Evolutionary conservation across 2,888 invertebrate genomes (phyloP).

Genomic region (Embidobia sp.): DNA sequence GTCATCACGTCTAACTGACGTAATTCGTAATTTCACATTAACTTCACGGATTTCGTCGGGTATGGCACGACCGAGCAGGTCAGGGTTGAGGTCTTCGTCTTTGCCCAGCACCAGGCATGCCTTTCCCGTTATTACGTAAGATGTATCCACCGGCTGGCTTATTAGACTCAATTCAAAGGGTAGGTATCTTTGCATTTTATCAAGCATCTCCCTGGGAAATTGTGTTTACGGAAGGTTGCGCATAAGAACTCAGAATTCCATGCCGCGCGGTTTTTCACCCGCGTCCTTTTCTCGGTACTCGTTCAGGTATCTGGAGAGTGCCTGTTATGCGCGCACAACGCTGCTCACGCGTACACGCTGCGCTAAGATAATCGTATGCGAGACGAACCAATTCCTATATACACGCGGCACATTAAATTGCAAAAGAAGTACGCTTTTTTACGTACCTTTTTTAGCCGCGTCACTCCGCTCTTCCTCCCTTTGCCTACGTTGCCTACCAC

Average conservation of each 20-base stretch:
- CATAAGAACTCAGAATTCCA: conserved; percentile 59
- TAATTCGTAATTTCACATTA: conserved; percentile 33
- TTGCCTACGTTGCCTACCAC: too few relatives aligned
- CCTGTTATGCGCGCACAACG: conserved; percentile 50
- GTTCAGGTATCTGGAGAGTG: conserved; percentile 53
- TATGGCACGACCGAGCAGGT: conserved; percentile 10
- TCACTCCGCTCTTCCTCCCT: neutral
- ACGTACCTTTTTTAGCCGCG: too few relatives aligned
- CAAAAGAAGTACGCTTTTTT: conserved; percentile 44
- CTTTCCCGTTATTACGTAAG: conserved; percentile 49
- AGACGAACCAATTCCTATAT: conserved; percentile 47
- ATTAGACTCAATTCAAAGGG: conserved; percentile 62
- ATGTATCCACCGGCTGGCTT: conserved; percentile 58
- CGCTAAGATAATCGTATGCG: conserved; percentile 58
- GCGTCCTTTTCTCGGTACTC: conserved; percentile 61
- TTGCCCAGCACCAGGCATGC: conserved; percentile 25
- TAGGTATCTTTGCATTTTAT: conserved; percentile 62
- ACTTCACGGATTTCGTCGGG: conserved; percentile 20
- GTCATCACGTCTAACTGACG: conserved; percentile 22
- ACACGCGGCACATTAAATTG: conserved; percentile 50
- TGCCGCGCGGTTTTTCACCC: conserved; percentile 60
- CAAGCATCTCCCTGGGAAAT: conserved; percentile 61
- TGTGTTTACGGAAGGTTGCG: conserved; percentile 64
- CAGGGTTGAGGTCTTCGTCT: conserved; percentile 22
- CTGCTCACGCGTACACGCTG: conserved; percentile 54